These are phyloP conservation scores for Tautogolabrus adspersus DNA, from an alignment of 2,113 vertebrate genomes.

Conservation along the genomic window DNA sequence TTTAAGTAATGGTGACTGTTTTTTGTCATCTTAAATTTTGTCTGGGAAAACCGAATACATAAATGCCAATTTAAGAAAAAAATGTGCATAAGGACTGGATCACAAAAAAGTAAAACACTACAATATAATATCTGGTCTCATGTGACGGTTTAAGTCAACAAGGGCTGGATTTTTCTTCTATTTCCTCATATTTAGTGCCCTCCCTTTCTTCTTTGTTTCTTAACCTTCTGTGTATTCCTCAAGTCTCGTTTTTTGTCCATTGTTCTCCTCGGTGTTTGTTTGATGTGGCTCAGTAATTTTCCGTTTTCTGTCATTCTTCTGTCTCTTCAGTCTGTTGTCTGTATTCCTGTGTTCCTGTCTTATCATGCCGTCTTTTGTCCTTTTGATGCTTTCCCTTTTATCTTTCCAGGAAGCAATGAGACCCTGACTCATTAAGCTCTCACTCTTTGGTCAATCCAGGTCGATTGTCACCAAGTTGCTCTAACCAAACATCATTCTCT, in stretches of 20 bases:
- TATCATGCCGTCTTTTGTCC: slow-evolving; percentile 17
- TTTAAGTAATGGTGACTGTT: too few relatives aligned
- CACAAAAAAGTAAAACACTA: too few relatives aligned
- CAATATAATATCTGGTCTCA: not conserved
- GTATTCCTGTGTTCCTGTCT: slow-evolving; percentile 1
- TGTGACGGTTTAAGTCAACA: not conserved
- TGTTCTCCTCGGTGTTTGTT: slow-evolving; percentile 32
- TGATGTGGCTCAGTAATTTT: slow-evolving; percentile 21
- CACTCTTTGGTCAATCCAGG: slow-evolving; percentile 65
- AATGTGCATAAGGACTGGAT: too few relatives aligned
- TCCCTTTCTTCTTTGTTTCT: not conserved
- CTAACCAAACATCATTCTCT: slow-evolving; percentile 63
- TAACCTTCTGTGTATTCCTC: not conserved
- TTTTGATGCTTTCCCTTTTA: slow-evolving; percentile 51
- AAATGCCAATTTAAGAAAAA: not conserved
- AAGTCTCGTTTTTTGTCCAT: not conserved
- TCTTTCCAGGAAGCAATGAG: slow-evolving; percentile 65
- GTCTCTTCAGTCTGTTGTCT: not conserved
- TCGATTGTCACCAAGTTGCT: slow-evolving; percentile 56
- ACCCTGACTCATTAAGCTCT: slow-evolving; percentile 64
- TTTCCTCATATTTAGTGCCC: not conserved
- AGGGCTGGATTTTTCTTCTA: slow-evolving; percentile 48
- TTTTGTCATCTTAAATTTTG: too few relatives aligned
- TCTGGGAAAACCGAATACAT: not conserved
- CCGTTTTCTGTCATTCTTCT: slow-evolving; percentile 7